phyloP scores from a whole-genome alignment of 2,797 vertebrate species.

The Xerus rutilus region DNA sequence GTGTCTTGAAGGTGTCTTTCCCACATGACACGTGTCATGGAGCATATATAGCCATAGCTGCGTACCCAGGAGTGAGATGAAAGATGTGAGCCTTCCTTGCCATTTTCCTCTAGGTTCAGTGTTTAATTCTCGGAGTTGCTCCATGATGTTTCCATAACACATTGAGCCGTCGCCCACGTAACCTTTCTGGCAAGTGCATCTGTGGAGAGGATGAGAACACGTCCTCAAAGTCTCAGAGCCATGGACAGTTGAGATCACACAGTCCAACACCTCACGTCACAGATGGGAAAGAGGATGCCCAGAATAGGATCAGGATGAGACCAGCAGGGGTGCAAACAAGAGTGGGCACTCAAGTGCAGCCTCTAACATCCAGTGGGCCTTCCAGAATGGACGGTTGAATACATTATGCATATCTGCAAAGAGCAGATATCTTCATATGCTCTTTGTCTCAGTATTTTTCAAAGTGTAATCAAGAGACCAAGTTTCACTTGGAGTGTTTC shows the following conservation, averaged over 20 bases:
- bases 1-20: neutral
- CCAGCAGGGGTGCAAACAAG: neutral
- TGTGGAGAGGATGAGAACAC: conserved; percentile 78
- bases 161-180: conserved; percentile 92
- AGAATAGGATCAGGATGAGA: neutral
- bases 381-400: neutral
- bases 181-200: conserved; percentile 92
- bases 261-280: neutral
- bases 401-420: neutral
- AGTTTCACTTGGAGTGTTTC: neutral
- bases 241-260: neutral
- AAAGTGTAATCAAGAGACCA: neutral
- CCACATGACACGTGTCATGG: neutral
- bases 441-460: neutral
- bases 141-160: conserved; percentile 94
- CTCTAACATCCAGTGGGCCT: neutral
- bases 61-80: conserved; percentile 93
- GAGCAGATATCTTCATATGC: neutral
- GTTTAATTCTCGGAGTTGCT: conserved; percentile 93
- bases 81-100: conserved; percentile 92
- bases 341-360: too few relatives aligned
- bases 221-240: neutral
- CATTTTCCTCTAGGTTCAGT: conserved; percentile 89
- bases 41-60: fast-evolving
- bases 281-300: neutral